Percentiles rank a stretch among this genome's conserved stretches.
Conservation (phyloP, 2,113 vertebrate species). For the Aviceda subcristata region DNA sequence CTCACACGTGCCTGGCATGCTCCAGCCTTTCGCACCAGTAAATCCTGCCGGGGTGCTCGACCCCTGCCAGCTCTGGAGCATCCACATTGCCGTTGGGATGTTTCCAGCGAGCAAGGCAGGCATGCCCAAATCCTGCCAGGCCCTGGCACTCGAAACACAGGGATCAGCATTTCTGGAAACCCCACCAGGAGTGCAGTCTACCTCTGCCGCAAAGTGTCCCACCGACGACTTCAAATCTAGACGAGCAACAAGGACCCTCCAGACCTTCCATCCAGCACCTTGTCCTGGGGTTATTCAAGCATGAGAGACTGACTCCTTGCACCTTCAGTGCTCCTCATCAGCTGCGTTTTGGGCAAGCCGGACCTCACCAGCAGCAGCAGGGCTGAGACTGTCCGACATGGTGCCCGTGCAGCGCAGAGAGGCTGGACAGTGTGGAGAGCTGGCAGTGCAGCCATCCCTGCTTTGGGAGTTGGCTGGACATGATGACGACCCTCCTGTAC, state of each 20-base stretch:
- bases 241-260: not conserved
- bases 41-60: not conserved
- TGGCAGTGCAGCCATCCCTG: too few species aligned
- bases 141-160: too few species aligned
- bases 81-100: too few species aligned
- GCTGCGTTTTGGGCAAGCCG: not conserved
- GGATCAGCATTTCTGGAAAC: not conserved
- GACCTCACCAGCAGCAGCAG: not conserved
- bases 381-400: not conserved
- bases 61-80: fast-evolving
- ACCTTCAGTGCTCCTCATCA: not conserved
- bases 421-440: not conserved
- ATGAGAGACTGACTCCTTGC: fast-evolving
- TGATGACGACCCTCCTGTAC: not conserved
- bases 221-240: too few species aligned
- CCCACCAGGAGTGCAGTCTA: fast-evolving
- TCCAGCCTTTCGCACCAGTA: not conserved
- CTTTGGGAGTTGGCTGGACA: not conserved
- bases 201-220: not conserved
- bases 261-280: too few species aligned
- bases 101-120: too few species aligned
- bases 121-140: too few species aligned
- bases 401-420: fast-evolving
- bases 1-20: too few species aligned
- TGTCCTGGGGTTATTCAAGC: not conserved